Evolutionary conservation across 2,797 vertebrate genomes (phyloP).

Genomic region (Acestrorhynchus altus): DNA sequence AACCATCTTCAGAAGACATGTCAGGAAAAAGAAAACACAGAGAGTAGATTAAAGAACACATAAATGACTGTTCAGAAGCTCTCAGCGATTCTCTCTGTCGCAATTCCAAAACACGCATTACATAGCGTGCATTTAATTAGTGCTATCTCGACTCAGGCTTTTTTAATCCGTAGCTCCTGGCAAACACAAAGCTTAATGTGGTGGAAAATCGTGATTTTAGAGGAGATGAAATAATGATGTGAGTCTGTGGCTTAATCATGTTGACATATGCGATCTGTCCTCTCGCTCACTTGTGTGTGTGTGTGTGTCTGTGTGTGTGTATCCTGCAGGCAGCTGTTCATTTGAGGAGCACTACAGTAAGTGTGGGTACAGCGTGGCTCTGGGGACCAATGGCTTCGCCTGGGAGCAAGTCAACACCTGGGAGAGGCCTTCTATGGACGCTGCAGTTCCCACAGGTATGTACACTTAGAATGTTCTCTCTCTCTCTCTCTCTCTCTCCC

Average conservation of each 20-base stretch:
- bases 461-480: not conserved
- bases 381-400: conserved; percentile 95
- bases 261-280: conserved; percentile 66
- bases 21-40: conserved; percentile 22
- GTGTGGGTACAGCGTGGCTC: conserved; percentile 92
- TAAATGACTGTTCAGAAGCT: conserved; percentile 43
- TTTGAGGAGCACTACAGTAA: conserved; percentile 95
- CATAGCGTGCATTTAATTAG: conserved; percentile 65
- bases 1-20: not conserved
- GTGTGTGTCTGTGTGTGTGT: not conserved
- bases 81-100: conserved; percentile 63
- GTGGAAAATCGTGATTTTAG: conserved; percentile 70
- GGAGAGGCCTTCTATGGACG: conserved; percentile 92
- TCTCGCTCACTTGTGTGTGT: conserved; percentile 38
- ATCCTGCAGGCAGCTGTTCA: conserved; percentile 86
- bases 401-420: conserved; percentile 99
- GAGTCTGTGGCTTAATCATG: conserved; percentile 75
- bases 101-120: conserved; percentile 62
- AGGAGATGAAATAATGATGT: conserved; percentile 75
- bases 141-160: conserved; percentile 60
- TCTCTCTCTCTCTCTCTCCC: not conserved
- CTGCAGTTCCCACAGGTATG: conserved; percentile 90
- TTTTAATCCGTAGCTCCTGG: conserved; percentile 64
- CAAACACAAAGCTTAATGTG: conserved; percentile 75
- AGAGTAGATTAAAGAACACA: conserved; percentile 10